Base-by-base conservation (phyloP, 2,888 invertebrate genomes). In the Drosophila koepferae region DNA sequence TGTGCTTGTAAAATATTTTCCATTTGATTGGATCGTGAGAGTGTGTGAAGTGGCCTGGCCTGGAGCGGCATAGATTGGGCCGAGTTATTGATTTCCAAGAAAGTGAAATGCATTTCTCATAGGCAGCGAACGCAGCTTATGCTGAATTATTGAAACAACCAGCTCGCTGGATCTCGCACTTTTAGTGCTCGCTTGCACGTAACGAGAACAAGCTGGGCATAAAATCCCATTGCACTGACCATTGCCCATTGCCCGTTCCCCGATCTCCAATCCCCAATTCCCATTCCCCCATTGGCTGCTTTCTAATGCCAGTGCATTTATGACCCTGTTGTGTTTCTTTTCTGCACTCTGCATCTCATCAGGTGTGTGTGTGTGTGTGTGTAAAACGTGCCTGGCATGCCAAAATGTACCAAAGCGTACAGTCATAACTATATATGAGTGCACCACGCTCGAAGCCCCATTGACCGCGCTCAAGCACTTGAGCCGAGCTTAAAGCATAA, bases 321-420 rank as follows among this genome's bases (percentile, higher is more conserved):
- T 79, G 79, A 81, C 79, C 79, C 79, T 72, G 72, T 69, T 82
- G 80, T 69, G 80, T 80, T 80, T 76, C 72, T 80, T 80, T 75
- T 67, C 72, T 76, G 80, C 81, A 80, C 82, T 80, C 66, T 75
- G 75, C 75, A 73, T 79, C 87, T 73, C 81, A 78, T 81, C 85
- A 63, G 72, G 82, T 74, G 77, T 63, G 38, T 46, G 46, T 9
- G 18, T 28, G 28, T 67, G 38, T 34, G 64, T 34, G 49, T 84
- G 64, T 84, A 60, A 84, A 89, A 89, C 90, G 84, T 85, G 84
- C 86, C 65, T 60, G 71, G 74, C 86, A 85, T 89, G 89, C 82
- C 82, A 80, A 86, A 87, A 84, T 70, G 31, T 41, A 64, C 55
- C 64, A 58, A 48, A 68, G 48, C 66, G 76, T 65, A 73, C 48